phyloP scores from a whole-genome alignment of 2,113 vertebrate genomes.

The Dendropsophus ebraccatus region DNA sequence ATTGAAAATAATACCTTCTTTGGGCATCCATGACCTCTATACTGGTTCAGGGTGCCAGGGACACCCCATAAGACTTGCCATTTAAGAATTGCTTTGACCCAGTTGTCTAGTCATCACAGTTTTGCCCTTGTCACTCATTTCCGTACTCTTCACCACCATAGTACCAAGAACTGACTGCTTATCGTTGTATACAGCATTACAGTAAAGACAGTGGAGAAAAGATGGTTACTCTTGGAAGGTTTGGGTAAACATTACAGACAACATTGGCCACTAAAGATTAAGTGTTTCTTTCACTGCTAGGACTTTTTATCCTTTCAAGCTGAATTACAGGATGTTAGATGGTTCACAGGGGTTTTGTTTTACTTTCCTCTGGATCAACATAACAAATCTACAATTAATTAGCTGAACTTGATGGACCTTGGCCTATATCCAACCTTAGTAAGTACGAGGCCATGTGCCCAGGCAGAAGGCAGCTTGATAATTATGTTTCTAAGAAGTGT shows the following conservation, averaged over 20 bases:
- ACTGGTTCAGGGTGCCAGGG: too few relatives aligned
- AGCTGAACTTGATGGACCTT: background rate
- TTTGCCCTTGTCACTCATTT: background rate
- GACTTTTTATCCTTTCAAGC: background rate
- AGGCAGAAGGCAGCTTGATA: background rate
- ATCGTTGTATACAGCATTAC: too few relatives aligned
- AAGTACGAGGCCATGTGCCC: background rate
- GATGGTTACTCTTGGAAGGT: background rate
- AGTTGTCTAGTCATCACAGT: background rate
- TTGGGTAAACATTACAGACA: background rate
- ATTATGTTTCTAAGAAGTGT: background rate
- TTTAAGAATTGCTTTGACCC: too few relatives aligned
- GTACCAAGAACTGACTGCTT: too few relatives aligned
- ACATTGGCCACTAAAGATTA: background rate
- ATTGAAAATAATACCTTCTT: too few relatives aligned
- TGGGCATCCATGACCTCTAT: too few relatives aligned
- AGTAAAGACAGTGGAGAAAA: background rate
- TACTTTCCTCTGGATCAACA: constrained; percentile 26
- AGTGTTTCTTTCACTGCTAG: constrained; percentile 2
- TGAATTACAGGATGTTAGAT: background rate
- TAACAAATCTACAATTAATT: constrained; percentile 17
- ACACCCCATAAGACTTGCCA: too few relatives aligned
- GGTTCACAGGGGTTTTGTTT: constrained; percentile 18
- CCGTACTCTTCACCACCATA: too few relatives aligned
- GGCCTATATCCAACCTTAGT: background rate